Base-by-base conservation (phyloP, 1,140 invertebrate species). In the Vanessa tameamea region DNA sequence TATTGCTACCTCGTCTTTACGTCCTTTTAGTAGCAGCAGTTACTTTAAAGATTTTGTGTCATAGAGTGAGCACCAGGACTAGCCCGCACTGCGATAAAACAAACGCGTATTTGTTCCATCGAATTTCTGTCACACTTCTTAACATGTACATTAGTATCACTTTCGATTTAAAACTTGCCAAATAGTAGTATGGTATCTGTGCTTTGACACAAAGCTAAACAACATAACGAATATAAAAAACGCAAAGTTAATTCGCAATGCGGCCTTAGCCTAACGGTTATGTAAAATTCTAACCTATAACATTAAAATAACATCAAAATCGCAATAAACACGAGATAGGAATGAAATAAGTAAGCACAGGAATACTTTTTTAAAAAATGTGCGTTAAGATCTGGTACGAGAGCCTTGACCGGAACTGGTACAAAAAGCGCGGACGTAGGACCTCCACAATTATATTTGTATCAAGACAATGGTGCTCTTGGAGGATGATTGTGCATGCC, bases 401-500 rank as follows among this genome's bases (percentile, higher is more conserved):
- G 14, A 48, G 50, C 1, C n/a, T 51, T 51, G 14, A 5, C 50
- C 50, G 6, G 15, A n/a, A 2, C 50, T 51, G 15, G 5, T 51
- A 15, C 50, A 51, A 51, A n/a, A 2, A 15, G 20, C 20, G 15
- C 16, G 6, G 53, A 23, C 20, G 8, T 6, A 57, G 9, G 23
- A 16, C 11, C 13, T 57, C 7, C 6, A 20, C 37, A 7, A 55
- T 20, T 16, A 57, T 1, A 23, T 48, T 9, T 13, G 16, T 23
- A 78, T 83, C 78, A 83, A 50, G 80, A 82, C 16, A 75, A 67
- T 0, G 77, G 71, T 7, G 79, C 79, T 16, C 92, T 80, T 55
- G 91, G 91, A 6, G 91, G 90, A 67, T 93, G 93, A 69, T 93
- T 93, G 75, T 93, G 93, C 85, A 93, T 88, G 16, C 93, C 92